Percentiles rank a stretch among this genome's conserved stretches.
Evolutionary conservation across 2,113 vertebrate species (phyloP).

Genomic region (Fregata magnificens): DNA sequence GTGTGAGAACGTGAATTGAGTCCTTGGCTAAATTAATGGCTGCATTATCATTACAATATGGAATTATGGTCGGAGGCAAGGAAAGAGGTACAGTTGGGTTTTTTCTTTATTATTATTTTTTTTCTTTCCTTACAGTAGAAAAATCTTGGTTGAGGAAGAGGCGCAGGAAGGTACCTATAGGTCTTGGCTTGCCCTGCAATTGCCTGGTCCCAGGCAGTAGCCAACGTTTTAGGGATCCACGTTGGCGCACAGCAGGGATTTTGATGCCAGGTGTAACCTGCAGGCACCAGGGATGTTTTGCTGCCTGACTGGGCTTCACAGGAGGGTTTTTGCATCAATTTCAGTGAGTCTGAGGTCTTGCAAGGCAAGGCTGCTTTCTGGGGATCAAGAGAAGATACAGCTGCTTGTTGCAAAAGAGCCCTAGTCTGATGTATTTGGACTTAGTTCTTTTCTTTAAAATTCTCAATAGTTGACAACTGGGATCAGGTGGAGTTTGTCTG

Average conservation of each 20-base stretch:
- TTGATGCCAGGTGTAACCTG: neutral
- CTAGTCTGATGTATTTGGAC: neutral
- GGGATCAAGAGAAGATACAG: neutral
- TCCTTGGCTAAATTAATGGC: neutral
- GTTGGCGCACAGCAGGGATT: rapidly evolving
- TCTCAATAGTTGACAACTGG: neutral
- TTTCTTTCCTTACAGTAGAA: neutral
- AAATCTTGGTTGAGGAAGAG: neutral
- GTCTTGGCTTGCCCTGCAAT: neutral
- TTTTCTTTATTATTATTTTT: too few species aligned
- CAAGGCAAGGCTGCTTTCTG: neutral
- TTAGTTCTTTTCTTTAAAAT: neutral
- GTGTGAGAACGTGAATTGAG: neutral
- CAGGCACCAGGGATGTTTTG: neutral
- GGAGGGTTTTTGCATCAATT: neutral
- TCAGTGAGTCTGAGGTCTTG: neutral
- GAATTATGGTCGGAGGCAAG: neutral
- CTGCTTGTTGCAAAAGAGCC: neutral
- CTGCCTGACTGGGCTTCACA: neutral
- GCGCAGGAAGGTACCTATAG: neutral
- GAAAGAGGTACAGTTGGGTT: neutral
- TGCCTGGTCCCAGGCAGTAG: neutral
- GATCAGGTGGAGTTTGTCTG: neutral
- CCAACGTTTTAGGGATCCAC: neutral
- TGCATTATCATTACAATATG: neutral